A percentile compares a stretch with the other conserved stretches of the same genome.
Conservation (phyloP, 2,797 vertebrate species). For the Channallabes apus region DNA sequence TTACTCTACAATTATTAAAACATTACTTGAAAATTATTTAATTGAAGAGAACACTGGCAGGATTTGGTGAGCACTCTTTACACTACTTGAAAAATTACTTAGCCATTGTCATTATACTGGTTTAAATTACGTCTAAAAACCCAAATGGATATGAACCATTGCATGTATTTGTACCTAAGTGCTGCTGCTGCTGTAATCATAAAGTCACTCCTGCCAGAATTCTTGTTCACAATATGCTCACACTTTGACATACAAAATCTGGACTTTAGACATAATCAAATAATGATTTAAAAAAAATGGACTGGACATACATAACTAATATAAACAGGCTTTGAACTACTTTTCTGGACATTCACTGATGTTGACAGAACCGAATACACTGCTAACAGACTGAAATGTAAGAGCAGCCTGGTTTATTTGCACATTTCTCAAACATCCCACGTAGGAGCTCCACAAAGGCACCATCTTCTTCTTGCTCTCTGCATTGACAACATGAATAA, state of each 20-base stretch:
- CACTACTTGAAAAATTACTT: background rate
- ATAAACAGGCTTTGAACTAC: slow-evolving; percentile 47
- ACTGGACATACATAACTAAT: background rate
- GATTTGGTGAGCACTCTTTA: background rate
- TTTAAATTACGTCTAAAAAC: background rate
- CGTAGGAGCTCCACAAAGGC: slow-evolving; percentile 69
- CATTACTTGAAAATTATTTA: background rate
- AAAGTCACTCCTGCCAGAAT: background rate
- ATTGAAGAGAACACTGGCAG: background rate
- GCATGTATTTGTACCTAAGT: background rate
- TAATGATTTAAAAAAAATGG: background rate
- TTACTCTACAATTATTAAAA: background rate
- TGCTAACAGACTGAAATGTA: slow-evolving; percentile 62
- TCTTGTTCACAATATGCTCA: background rate
- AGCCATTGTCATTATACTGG: background rate
- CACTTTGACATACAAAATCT: background rate
- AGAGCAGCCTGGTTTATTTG: slow-evolving; percentile 69
- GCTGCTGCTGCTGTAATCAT: background rate
- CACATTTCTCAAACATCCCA: slow-evolving; percentile 79
- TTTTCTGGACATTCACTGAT: slow-evolving; percentile 71
- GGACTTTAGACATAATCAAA: background rate
- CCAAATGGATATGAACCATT: background rate
- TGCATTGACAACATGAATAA: slow-evolving; percentile 58
- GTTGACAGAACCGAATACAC: slow-evolving; percentile 72
- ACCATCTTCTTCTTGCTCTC: slow-evolving; percentile 51